A percentile compares a stretch with the other conserved stretches of the same genome.
phyloP scores from a whole-genome alignment of 1,140 invertebrate species.

The Drosophila sturtevanti region DNA sequence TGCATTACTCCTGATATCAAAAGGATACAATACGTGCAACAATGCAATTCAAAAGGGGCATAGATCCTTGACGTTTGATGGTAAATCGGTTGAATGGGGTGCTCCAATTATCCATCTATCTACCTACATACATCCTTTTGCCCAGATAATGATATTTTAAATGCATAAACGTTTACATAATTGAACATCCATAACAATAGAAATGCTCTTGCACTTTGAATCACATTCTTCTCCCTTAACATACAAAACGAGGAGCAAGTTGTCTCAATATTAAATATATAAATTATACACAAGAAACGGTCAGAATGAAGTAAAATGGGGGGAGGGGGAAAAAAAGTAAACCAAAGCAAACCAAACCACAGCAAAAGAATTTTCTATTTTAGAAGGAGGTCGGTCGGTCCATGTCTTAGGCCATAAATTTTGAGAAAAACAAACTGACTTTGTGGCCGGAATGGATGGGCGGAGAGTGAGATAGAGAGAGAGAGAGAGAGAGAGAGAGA shows the following conservation, averaged over 20 bases:
- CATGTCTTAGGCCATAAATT: conserved; percentile 75
- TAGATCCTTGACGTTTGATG: background rate
- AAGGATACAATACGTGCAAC: conserved; percentile 33
- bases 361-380: conserved; percentile 66
- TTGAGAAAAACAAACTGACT: conserved; percentile 70
- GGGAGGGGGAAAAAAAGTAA: conserved; percentile 62
- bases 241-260: conserved; percentile 43
- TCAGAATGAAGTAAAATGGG: background rate
- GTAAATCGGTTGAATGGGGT: conserved; percentile 19
- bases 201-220: conserved; percentile 27
- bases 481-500: background rate
- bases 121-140: background rate
- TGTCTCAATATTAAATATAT: conserved; percentile 78
- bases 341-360: conserved; percentile 16
- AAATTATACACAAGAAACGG: conserved; percentile 66
- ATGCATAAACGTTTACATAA: conserved; percentile 62
- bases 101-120: background rate
- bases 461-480: background rate
- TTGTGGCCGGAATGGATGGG: conserved; percentile 40
- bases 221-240: background rate
- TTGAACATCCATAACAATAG: conserved; percentile 53
- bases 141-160: conserved; percentile 67
- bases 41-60: background rate
- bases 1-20: conserved; percentile 58
- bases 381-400: conserved; percentile 17